phyloP scores from a whole-genome alignment of 2,888 invertebrate species.

The Tetranychus truncatus region DNA sequence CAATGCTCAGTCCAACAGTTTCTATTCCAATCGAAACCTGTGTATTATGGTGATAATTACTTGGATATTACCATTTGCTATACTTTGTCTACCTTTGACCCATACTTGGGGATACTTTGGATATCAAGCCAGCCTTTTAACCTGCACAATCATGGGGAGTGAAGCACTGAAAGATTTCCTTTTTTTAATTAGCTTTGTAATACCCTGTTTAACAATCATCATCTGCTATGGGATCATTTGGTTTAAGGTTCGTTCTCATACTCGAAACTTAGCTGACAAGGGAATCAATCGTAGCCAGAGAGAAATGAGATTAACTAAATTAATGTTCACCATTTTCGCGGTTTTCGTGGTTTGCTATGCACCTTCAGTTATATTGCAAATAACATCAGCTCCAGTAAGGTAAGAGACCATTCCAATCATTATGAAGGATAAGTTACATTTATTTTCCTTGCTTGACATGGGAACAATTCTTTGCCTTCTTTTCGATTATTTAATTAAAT shows the following conservation, averaged over 20 bases:
- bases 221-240: conserved; percentile 44
- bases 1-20: conserved; percentile 55
- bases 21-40: conserved; percentile 64
- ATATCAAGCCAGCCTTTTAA: conserved; percentile 57
- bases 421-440: neutral
- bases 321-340: conserved; percentile 70
- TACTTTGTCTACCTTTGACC: conserved; percentile 65
- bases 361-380: conserved; percentile 36
- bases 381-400: neutral
- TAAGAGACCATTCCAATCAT: neutral
- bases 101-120: conserved; percentile 74
- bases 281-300: conserved; percentile 24
- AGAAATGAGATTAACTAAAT: conserved; percentile 59
- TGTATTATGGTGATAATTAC: conserved; percentile 68
- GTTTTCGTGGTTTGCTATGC: conserved; percentile 69
- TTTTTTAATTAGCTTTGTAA: conserved; percentile 59
- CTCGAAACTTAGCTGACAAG: conserved; percentile 31
- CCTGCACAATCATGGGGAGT: conserved; percentile 66
- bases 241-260: conserved; percentile 31
- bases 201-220: conserved; percentile 67
- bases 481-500: neutral
- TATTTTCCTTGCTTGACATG: neutral
- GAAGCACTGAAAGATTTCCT: conserved; percentile 57
- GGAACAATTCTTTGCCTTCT: neutral
- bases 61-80: conserved; percentile 68